These are phyloP conservation scores for Uromys caudimaculatus DNA, from an alignment of 2,797 vertebrate species.

Conservation along the genomic window DNA sequence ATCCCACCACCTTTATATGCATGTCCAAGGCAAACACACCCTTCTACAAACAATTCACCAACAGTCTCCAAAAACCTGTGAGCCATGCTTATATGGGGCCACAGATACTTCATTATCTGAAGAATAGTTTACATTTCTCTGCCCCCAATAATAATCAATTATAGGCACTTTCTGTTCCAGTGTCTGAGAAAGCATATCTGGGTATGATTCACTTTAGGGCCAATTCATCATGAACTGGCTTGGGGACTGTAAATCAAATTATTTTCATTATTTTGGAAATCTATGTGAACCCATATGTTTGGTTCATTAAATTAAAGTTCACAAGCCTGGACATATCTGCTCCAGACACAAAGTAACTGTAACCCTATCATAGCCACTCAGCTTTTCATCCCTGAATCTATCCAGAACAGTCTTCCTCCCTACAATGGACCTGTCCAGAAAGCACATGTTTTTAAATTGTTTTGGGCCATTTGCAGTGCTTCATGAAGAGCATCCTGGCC, in stretches of 20 bases:
- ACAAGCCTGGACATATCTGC: not conserved
- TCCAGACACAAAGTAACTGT: not conserved
- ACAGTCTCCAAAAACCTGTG: rapidly evolving
- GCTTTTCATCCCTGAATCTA: not conserved
- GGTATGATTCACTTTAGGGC: not conserved
- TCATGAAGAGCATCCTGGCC: not conserved
- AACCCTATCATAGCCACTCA: not conserved
- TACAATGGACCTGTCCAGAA: not conserved
- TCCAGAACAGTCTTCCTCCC: not conserved
- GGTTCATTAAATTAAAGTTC: not conserved
- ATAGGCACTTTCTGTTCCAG: not conserved
- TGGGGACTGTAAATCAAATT: not conserved
- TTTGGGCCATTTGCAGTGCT: not conserved
- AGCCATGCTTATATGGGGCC: not conserved
- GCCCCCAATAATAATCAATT: not conserved
- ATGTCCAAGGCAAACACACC: not conserved
- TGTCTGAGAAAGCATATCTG: not conserved
- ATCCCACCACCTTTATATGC: not conserved
- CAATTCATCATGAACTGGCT: not conserved
- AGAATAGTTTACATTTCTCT: not conserved
- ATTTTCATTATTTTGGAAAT: not conserved
- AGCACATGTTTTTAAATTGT: not conserved
- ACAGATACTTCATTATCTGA: not conserved
- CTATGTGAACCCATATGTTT: not conserved
- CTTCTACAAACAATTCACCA: not conserved